phyloP scores from a whole-genome alignment of 2,113 vertebrate genomes.

The Corythornis vintsioides region DNA sequence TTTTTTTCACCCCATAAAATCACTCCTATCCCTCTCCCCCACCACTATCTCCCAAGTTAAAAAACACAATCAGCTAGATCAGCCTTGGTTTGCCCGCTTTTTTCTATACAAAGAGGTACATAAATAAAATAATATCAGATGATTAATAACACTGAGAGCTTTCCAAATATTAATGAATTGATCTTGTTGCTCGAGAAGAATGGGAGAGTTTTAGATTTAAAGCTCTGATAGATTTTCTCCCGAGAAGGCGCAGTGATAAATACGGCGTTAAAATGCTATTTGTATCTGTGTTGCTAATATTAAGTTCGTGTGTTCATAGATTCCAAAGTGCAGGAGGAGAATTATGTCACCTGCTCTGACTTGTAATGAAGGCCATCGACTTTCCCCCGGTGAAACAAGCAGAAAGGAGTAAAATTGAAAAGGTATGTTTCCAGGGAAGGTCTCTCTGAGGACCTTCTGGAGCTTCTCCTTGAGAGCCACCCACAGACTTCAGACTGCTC shows the following conservation, averaged over 20 bases:
- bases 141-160: slow-evolving; percentile 52
- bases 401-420: not conserved
- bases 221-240: slow-evolving; percentile 64
- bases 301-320: slow-evolving; percentile 41
- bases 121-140: slow-evolving; percentile 66
- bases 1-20: not conserved
- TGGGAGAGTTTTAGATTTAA: slow-evolving; percentile 57
- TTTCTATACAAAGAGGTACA: slow-evolving; percentile 32
- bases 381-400: not conserved
- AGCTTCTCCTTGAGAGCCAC: not conserved
- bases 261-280: slow-evolving; percentile 60
- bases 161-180: slow-evolving; percentile 72
- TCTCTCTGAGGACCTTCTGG: not conserved
- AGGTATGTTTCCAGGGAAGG: not conserved
- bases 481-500: fast-evolving
- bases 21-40: not conserved
- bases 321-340: slow-evolving; percentile 34
- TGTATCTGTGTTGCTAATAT: slow-evolving; percentile 63
- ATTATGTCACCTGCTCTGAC: slow-evolving; percentile 53
- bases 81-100: not conserved
- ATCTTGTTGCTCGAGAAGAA: slow-evolving; percentile 59
- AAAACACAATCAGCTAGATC: not conserved
- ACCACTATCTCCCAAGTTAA: not conserved
- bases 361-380: slow-evolving; percentile 31
- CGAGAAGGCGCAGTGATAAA: slow-evolving; percentile 19